Conservation (phyloP, 2,888 invertebrate genomes). For the Nomada ruficornis region DNA sequence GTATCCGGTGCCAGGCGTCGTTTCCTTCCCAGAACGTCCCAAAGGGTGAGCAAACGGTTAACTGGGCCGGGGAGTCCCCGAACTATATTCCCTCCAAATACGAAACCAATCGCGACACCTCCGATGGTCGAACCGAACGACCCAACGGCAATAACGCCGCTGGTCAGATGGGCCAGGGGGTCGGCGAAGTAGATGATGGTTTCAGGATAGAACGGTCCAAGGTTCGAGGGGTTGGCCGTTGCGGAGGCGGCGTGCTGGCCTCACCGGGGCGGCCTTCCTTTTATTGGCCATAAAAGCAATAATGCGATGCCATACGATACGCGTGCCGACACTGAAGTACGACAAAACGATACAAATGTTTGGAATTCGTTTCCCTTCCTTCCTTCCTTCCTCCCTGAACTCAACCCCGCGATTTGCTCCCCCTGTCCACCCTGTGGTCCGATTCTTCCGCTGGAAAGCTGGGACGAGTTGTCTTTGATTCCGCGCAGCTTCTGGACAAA, state of each 20-base stretch:
- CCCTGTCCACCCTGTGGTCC: constrained; percentile 8
- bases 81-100: constrained; percentile 79
- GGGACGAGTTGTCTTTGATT: constrained; percentile 38
- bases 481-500: not conserved
- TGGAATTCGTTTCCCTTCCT: constrained; percentile 59
- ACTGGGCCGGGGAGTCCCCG: constrained; percentile 83
- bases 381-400: constrained; percentile 13
- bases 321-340: constrained; percentile 78
- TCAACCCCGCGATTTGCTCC: constrained; percentile 3
- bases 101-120: constrained; percentile 84
- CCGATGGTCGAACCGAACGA: constrained; percentile 74
- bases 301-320: constrained; percentile 81
- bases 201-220: constrained; percentile 53
- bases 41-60: constrained; percentile 77
- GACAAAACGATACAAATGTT: constrained; percentile 81
- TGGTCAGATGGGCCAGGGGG: constrained; percentile 40
- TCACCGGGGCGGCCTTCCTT: constrained; percentile 77
- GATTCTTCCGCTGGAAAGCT: constrained; percentile 34
- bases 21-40: constrained; percentile 64
- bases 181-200: constrained; percentile 47
- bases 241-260: constrained; percentile 62
- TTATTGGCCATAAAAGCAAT: constrained; percentile 84
- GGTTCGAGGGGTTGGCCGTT: constrained; percentile 62
- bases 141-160: constrained; percentile 78
- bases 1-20: constrained; percentile 19